phyloP scores from a whole-genome alignment of 2,888 invertebrate genomes.

The Podotricha telesiphe region DNA sequence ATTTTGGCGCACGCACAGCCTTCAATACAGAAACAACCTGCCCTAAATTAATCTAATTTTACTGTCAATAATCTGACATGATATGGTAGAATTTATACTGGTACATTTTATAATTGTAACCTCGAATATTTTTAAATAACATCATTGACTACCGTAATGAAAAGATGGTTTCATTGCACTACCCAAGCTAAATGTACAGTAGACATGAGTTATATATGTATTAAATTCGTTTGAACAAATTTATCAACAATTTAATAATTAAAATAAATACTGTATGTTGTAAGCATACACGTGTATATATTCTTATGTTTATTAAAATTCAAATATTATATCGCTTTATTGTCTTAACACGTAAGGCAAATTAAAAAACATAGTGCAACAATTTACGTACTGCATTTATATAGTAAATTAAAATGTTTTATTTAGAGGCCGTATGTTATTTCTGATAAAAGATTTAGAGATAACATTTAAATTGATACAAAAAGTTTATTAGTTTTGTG shows the following conservation, averaged over 20 bases:
- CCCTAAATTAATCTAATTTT: constrained; percentile 37
- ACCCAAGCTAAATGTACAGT: not conserved
- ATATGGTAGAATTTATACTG: not conserved
- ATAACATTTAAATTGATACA: no score
- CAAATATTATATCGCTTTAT: not conserved
- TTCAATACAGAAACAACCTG: constrained; percentile 41
- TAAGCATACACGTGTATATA: not conserved
- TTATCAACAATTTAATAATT: not conserved
- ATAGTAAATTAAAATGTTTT: no score
- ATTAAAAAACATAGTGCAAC: not conserved
- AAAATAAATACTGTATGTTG: not conserved
- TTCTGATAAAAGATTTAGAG: no score
- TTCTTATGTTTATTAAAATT: not conserved
- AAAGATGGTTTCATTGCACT: not conserved
- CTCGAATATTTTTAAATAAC: not conserved
- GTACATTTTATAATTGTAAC: no score
- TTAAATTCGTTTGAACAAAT: not conserved
- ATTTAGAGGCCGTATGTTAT: no score
- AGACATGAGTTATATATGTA: not conserved
- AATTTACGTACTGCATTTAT: no score
- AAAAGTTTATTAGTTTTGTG: no score
- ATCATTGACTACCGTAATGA: not conserved
- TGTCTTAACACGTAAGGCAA: not conserved
- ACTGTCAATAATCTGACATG: constrained; percentile 39
- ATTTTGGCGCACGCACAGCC: constrained; percentile 69